Evolutionary conservation across 2,888 invertebrate genomes (phyloP), one percentile per base, ranked within the genome.

Genomic region (Aleiodes leptofemur): DNA sequence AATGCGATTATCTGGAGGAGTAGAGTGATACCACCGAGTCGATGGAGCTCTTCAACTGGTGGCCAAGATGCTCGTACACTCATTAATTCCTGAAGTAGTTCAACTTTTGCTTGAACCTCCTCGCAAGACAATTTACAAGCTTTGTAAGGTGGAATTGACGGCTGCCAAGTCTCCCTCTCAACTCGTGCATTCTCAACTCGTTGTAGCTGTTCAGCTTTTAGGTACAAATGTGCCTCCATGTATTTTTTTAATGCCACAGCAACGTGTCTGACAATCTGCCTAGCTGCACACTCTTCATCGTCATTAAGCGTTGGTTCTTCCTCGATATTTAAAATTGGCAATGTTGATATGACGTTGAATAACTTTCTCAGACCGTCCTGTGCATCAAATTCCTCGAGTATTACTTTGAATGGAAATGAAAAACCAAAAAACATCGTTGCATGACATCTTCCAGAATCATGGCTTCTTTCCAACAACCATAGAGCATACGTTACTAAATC

Each of bases 361-460:
- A 99, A 91, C 87, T 97, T 96, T 13, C 99, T 91, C 4, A 99
- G 91, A 0, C 99, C 99, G 90, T 99, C 98, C 90, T 96, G 93
- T n/a, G 90, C 92, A 90, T 99, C 99, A 86, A 99, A 99, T 88
- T 98, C 95, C 83, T 98, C 97, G 8, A 99, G 91, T 84, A 99
- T 97, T 0, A 97, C 94, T 83, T 96, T 93, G 90, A 98, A 99
- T 82, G 97, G 96, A 90, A 98, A 98, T 7, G 97, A 96, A 68
- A 98, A 93, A 0, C 97, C 96, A 89, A 99, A 98, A 91, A 99
- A 99, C 97, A 98, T 98, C 34, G 98, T 97, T 2, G 98, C 98
- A 90, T 99, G 98, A 86, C 98, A 98, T 77, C 98, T 93, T n/a
- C 98, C 98, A 0, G 98, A 98, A 91, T 98, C 98, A 89, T 98